Conservation (phyloP, 2,797 vertebrate species). For the Cirrhinus mrigala region DNA sequence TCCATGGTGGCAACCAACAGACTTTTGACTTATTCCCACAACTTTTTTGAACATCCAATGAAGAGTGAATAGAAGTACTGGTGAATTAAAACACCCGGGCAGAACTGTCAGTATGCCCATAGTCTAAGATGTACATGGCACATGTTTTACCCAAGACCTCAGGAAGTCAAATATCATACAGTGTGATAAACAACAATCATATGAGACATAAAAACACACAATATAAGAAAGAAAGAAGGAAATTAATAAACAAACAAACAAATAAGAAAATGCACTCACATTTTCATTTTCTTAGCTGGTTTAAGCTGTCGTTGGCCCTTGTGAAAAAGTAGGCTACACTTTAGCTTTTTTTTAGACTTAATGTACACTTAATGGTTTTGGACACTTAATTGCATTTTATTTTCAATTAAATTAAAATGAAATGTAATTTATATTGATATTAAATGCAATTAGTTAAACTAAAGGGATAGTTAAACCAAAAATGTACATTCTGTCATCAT, state of each 20-base stretch:
- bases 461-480: background rate
- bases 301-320: background rate
- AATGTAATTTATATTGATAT: background rate
- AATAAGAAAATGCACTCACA: too few relatives aligned
- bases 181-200: background rate
- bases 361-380: background rate
- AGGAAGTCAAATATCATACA: background rate
- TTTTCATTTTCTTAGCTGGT: too few relatives aligned
- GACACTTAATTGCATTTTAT: background rate
- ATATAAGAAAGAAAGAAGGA: too few relatives aligned
- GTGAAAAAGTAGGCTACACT: background rate
- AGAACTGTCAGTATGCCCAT: background rate
- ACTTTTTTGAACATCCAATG: too few relatives aligned
- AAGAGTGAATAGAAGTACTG: too few relatives aligned
- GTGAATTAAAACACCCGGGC: too few relatives aligned
- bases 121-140: background rate
- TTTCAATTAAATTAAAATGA: background rate
- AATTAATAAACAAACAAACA: too few relatives aligned
- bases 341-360: background rate
- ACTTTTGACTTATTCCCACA: too few relatives aligned
- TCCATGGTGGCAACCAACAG: too few relatives aligned
- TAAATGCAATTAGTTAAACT: background rate
- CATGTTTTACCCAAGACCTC: background rate
- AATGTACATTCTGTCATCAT: background rate
- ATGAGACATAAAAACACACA: too few relatives aligned